phyloP scores from a whole-genome alignment of 2,113 vertebrate genomes.

The Gobiocypris rarus region DNA sequence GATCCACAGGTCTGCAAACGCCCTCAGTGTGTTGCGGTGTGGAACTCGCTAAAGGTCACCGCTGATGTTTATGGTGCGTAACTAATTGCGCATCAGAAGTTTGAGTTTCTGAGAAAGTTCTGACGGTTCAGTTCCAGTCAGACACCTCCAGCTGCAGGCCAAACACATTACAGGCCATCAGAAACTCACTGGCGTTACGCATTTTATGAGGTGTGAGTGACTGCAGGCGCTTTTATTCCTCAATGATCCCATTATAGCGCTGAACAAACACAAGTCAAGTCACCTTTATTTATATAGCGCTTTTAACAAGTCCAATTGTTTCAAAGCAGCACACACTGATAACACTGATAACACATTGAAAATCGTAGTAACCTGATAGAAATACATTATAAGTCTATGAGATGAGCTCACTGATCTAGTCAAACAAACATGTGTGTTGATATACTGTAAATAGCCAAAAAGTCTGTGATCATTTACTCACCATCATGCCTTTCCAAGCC shows the following conservation, averaged over 20 bases:
- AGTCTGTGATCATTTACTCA: background rate
- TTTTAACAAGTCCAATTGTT: no score
- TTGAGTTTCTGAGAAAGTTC: constrained; percentile 17
- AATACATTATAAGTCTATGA: no score
- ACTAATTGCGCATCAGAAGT: constrained; percentile 71
- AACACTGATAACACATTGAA: no score
- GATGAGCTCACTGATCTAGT: no score
- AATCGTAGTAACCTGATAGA: no score
- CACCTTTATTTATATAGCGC: no score
- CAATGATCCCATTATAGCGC: background rate
- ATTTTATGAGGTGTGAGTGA: constrained; percentile 59
- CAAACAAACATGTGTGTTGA: background rate
- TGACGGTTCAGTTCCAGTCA: background rate
- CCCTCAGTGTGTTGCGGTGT: constrained; percentile 55
- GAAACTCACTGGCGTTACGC: background rate
- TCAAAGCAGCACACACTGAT: no score
- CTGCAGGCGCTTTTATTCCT: constrained; percentile 68
- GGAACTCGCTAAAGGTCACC: constrained; percentile 56
- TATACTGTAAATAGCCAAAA: background rate
- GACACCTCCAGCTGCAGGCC: constrained; percentile 6
- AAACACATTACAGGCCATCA: constrained; percentile 10
- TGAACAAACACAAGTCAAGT: background rate
- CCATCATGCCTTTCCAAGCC: background rate
- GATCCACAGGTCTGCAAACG: no score
- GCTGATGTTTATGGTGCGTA: constrained; percentile 81